Evolutionary conservation across 2,113 vertebrate species (phyloP).

Genomic region (Sarotherodon lohbergeri): DNA sequence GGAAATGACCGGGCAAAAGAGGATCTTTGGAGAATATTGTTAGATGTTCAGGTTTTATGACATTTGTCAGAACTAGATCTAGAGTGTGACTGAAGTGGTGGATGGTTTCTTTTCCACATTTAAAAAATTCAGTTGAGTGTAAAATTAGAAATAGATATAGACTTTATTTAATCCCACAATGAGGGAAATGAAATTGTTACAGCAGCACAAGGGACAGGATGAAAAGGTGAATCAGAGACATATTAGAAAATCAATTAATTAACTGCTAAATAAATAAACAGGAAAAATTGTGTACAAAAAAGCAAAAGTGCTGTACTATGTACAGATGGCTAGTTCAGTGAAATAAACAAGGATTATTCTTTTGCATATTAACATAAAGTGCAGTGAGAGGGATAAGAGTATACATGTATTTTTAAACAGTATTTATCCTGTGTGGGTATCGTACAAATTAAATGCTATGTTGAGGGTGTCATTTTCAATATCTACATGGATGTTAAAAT

Average conservation of each 20-base stretch:
- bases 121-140: too few species aligned
- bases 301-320: neutral
- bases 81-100: too few species aligned
- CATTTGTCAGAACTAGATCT: too few species aligned
- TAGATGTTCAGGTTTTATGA: too few species aligned
- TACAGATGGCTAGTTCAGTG: neutral
- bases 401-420: neutral
- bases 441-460: neutral
- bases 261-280: neutral
- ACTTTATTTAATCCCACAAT: too few species aligned
- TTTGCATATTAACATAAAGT: neutral
- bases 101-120: too few species aligned
- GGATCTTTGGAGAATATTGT: too few species aligned
- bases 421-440: neutral
- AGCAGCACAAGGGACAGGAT: neutral
- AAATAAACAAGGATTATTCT: neutral
- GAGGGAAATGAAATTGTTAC: neutral
- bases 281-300: neutral
- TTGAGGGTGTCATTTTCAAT: neutral
- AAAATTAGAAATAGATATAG: too few species aligned
- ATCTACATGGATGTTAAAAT: neutral
- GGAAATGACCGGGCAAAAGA: too few species aligned
- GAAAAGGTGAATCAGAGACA: neutral
- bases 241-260: neutral
- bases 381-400: neutral